Evolutionary conservation across 2,888 invertebrate genomes (phyloP).

Genomic region (Meiosimyza decipiens): DNA sequence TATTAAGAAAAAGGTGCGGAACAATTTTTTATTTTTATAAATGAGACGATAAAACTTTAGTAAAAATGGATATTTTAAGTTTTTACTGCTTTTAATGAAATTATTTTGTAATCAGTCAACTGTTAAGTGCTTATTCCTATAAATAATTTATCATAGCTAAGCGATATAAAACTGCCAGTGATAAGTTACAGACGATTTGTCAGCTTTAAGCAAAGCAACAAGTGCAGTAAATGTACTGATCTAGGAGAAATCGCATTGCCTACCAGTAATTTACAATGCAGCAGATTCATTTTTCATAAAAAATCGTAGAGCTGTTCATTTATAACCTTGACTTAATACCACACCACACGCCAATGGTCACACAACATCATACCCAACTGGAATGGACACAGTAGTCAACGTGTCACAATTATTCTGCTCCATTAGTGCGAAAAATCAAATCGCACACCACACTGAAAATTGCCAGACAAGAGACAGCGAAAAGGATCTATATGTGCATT

Average conservation of each 20-base stretch:
- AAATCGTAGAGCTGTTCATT: not conserved
- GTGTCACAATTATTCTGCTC: conserved; percentile 34
- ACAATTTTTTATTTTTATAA: too few species aligned
- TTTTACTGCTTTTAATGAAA: too few species aligned
- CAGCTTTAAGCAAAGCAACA: conserved; percentile 17
- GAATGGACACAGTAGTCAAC: conserved; percentile 19
- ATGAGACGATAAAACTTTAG: too few species aligned
- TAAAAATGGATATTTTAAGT: too few species aligned
- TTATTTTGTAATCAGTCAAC: too few species aligned
- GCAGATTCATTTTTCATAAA: not conserved
- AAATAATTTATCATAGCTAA: conserved; percentile 16
- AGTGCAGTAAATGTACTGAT: conserved; percentile 20
- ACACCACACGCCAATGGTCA: not conserved
- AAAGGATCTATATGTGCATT: conserved; percentile 21
- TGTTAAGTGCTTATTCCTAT: not conserved
- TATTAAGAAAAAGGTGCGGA: conserved; percentile 23
- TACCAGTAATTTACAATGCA: too few species aligned
- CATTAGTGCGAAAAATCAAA: conserved; percentile 32
- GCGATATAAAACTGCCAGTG: conserved; percentile 23
- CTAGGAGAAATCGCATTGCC: not conserved
- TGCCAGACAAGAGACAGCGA: not conserved
- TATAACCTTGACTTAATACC: conserved; percentile 16
- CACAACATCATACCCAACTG: not conserved
- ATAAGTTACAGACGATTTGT: conserved; percentile 13
- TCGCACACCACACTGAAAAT: not conserved